Conservation (phyloP, 2,113 vertebrate species). For the Dipodomys merriami region DNA sequence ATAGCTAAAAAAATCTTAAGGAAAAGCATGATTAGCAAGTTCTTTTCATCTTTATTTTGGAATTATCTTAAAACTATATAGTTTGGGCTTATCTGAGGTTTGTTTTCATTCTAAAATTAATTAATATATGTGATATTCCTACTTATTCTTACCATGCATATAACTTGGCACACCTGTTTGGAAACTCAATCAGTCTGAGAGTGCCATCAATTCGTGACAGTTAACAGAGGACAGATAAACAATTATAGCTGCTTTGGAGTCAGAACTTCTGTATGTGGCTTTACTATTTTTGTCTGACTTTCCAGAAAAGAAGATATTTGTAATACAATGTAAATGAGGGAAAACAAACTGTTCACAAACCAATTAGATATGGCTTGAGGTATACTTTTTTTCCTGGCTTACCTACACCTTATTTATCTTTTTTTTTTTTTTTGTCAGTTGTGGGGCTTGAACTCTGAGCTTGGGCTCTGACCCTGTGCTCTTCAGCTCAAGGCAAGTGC, state of each 20-base stretch:
- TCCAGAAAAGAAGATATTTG: neutral
- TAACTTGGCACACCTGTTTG: neutral
- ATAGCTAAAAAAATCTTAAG: too few relatives aligned
- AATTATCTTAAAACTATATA: neutral
- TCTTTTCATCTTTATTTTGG: neutral
- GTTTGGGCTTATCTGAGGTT: neutral
- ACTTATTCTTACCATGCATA: neutral
- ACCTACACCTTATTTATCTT: neutral
- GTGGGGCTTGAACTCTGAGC: too few relatives aligned
- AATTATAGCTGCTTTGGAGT: conserved; percentile 27
- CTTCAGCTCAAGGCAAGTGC: too few relatives aligned
- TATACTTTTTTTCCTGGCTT: neutral
- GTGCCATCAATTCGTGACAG: neutral
- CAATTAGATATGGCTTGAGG: neutral
- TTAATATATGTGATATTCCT: neutral
- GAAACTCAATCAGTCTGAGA: neutral
- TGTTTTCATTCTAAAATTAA: conserved; percentile 18
- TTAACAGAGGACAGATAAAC: neutral
- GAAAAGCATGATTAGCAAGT: too few relatives aligned
- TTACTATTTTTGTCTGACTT: conserved; percentile 22
- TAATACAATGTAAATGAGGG: conserved; percentile 15
- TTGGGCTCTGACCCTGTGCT: too few relatives aligned
- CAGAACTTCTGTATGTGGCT: neutral
- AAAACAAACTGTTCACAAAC: neutral
- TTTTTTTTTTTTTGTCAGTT: too few relatives aligned